A percentile compares a stretch with the other conserved stretches of the same genome.
phyloP scores from a whole-genome alignment of 1,140 invertebrate genomes.

The Teleopsis dalmanni region DNA sequence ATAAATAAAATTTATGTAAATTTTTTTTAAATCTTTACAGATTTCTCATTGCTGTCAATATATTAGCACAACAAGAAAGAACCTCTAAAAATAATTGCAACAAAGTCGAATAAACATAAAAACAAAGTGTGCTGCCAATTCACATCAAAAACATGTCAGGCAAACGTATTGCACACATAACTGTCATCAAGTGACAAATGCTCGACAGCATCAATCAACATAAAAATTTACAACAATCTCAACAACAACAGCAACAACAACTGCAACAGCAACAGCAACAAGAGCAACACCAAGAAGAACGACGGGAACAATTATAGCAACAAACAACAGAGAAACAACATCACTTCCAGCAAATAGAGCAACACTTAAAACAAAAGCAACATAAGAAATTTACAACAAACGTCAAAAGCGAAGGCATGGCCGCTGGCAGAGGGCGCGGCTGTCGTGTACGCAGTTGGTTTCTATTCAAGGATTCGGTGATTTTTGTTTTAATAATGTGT shows the following conservation, averaged over 20 bases:
- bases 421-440: constrained; percentile 15
- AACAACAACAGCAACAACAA: constrained; percentile 10
- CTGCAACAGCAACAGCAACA: constrained; percentile 14
- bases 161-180: constrained; percentile 43
- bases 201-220: constrained; percentile 43
- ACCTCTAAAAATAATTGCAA: too few species aligned
- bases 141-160: constrained; percentile 31
- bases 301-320: too few species aligned
- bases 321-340: too few species aligned
- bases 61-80: too few species aligned
- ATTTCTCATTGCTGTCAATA: too few species aligned
- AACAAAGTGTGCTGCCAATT: too few species aligned
- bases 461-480: constrained; percentile 19
- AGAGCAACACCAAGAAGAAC: constrained; percentile 14
- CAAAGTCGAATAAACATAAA: too few species aligned
- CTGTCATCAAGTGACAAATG: constrained; percentile 45
- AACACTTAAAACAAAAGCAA: constrained; percentile 14
- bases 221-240: constrained; percentile 2
- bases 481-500: constrained; percentile 16
- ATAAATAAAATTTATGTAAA: too few species aligned
- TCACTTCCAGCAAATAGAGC: constrained; percentile 9
- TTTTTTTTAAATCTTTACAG: too few species aligned
- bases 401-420: constrained; percentile 14
- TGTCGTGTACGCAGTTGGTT: constrained; percentile 19
- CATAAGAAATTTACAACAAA: neutral